Conservation (phyloP, 1,140 invertebrate genomes). For the Hyles vespertilio region DNA sequence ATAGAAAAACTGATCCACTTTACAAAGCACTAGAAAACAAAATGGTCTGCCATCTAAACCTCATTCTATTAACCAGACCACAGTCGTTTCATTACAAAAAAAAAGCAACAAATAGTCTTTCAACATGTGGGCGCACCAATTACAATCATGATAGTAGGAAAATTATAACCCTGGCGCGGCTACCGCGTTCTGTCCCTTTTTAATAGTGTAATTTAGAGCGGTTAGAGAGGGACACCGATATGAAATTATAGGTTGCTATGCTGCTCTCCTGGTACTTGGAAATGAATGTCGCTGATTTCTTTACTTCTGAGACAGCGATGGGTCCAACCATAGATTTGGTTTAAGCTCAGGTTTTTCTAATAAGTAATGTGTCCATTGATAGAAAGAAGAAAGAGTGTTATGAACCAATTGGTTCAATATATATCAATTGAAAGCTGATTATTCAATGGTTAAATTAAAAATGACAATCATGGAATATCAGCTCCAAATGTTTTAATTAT, state of each 20-base stretch:
- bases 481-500: no score
- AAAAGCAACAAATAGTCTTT: slow-evolving; percentile 37
- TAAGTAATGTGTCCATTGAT: no score
- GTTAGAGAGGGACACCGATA: slow-evolving; percentile 20
- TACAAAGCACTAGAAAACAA: slow-evolving; percentile 14
- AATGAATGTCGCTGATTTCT: not conserved
- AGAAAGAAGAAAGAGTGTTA: no score
- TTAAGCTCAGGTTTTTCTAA: no score
- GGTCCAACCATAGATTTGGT: no score
- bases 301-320: not conserved
- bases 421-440: no score
- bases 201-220: slow-evolving; percentile 16
- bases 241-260: slow-evolving; percentile 30
- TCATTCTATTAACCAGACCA: slow-evolving; percentile 6
- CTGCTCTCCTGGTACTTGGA: slow-evolving; percentile 19
- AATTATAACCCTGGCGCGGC: slow-evolving; percentile 36
- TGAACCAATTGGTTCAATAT: no score
- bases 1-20: no score
- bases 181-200: slow-evolving; percentile 32
- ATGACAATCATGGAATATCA: no score
- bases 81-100: slow-evolving; percentile 20
- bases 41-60: slow-evolving; percentile 21
- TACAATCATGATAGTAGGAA: slow-evolving; percentile 42
- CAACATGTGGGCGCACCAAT: slow-evolving; percentile 38
- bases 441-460: no score